A percentile compares a stretch with the other conserved stretches of the same genome.
These are phyloP conservation scores for Cryptocephalus primarius DNA, from an alignment of 2,888 invertebrate genomes.

Conservation along the genomic window DNA sequence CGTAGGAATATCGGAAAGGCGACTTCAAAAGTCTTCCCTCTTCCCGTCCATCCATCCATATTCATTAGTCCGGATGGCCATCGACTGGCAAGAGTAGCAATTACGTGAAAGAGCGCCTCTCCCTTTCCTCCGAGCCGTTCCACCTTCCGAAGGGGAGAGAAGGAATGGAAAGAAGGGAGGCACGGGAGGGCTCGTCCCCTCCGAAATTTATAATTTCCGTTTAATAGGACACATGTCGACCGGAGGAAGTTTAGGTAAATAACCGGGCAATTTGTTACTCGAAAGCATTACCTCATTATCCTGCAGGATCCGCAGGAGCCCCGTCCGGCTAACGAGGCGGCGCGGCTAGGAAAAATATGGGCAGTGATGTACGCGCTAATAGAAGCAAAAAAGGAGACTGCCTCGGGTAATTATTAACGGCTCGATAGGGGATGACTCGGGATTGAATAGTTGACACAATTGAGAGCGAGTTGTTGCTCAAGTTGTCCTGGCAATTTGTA, in stretches of 20 bases:
- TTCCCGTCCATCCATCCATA: background rate
- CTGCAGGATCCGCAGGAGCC: constrained; percentile 1
- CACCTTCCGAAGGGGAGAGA: no score
- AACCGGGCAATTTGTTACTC: constrained; percentile 25
- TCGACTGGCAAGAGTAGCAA: constrained; percentile 3
- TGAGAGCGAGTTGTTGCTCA: no score
- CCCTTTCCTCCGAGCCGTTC: constrained; percentile 3
- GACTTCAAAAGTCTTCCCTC: no score
- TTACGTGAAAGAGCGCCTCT: constrained; percentile 10
- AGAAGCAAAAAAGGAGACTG: no score
- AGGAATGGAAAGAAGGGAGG: background rate
- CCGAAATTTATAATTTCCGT: constrained; percentile 27
- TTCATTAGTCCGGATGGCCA: constrained; percentile 3
- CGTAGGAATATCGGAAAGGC: no score
- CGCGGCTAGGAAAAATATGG: background rate
- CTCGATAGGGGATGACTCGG: no score
- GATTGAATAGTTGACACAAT: no score
- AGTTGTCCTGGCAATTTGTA: no score
- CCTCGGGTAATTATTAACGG: no score
- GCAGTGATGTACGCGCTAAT: no score
- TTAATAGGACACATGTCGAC: constrained; percentile 21
- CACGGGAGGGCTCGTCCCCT: constrained; percentile 3
- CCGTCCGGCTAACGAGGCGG: background rate
- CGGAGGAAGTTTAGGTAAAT: constrained; percentile 25
- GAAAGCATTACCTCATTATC: constrained; percentile 17